phyloP scores from a whole-genome alignment of 2,113 vertebrate genomes.

The Apteryx owenii region DNA sequence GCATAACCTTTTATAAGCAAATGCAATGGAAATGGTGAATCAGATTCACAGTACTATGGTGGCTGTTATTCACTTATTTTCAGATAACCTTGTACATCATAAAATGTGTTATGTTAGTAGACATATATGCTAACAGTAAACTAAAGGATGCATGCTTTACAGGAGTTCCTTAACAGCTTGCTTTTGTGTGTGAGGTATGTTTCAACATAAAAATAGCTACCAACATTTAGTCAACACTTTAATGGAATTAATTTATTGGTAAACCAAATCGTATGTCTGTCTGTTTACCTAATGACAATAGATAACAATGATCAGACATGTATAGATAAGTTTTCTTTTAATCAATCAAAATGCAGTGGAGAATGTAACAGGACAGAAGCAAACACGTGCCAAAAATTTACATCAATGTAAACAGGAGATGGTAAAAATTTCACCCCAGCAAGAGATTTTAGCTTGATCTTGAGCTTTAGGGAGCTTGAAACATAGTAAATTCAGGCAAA shows the following conservation, averaged over 20 bases:
- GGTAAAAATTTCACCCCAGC: not conserved
- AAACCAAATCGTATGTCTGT: not conserved
- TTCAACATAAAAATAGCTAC: not conserved
- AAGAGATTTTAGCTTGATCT: not conserved
- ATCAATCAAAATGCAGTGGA: not conserved
- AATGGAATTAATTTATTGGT: not conserved
- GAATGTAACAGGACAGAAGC: not conserved
- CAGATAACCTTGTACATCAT: not conserved
- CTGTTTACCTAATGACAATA: not conserved
- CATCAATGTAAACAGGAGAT: not conserved
- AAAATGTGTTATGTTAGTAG: conserved; percentile 11
- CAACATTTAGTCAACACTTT: not conserved
- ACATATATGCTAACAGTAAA: not conserved
- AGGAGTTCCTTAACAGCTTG: not conserved
- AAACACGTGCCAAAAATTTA: not conserved
- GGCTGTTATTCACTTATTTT: not conserved
- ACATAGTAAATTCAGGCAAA: not conserved
- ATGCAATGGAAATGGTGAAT: conserved; percentile 57
- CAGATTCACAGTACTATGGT: not conserved
- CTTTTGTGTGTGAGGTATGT: not conserved
- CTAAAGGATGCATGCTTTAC: conserved; percentile 5
- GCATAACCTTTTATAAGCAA: not conserved
- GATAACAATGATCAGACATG: not conserved
- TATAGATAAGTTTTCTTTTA: not conserved
- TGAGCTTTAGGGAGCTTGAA: not conserved